Percentiles rank a stretch among this genome's conserved stretches.
Evolutionary conservation across 2,888 invertebrate genomes (phyloP).

Genomic region (Melanotus villosus): DNA sequence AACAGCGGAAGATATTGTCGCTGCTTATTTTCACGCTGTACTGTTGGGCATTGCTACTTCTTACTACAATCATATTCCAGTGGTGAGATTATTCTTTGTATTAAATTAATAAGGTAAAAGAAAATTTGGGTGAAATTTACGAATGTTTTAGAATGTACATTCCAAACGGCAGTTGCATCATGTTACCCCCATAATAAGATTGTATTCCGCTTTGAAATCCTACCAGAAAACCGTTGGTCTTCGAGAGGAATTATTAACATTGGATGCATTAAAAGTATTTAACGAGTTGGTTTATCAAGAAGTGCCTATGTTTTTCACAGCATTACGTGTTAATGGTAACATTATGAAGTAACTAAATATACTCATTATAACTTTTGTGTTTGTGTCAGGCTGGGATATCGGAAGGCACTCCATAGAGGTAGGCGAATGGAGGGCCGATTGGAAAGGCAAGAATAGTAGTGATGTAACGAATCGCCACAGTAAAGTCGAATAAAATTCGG

Average conservation of each 20-base stretch:
- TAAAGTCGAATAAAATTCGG: constrained; percentile 20
- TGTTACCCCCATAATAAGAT: constrained; percentile 61
- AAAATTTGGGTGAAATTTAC: background rate
- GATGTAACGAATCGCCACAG: constrained; percentile 8
- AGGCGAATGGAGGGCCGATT: constrained; percentile 64
- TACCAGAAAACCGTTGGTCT: constrained; percentile 52
- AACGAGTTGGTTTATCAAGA: constrained; percentile 62
- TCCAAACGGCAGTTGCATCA: constrained; percentile 63
- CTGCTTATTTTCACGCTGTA: constrained; percentile 80
- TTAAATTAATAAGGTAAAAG: background rate
- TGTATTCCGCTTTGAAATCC: constrained; percentile 61
- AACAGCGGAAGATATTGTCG: constrained; percentile 72
- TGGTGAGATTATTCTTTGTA: constrained; percentile 55
- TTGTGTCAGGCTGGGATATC: constrained; percentile 67
- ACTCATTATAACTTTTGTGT: too few relatives aligned
- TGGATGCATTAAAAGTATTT: constrained; percentile 57
- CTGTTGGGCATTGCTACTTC: constrained; percentile 69
- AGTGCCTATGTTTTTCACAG: constrained; percentile 63
- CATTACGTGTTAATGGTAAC: constrained; percentile 62
- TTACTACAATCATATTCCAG: constrained; percentile 60
- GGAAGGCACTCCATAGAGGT: constrained; percentile 62
- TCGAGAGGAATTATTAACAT: constrained; percentile 55
- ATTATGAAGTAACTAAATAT: too few relatives aligned
- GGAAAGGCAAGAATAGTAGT: constrained; percentile 44
- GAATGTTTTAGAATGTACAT: constrained; percentile 58